Evolutionary conservation across 1,140 invertebrate genomes (phyloP), one percentile per base, ranked within the genome.

Genomic region (Octopus sinensis): DNA sequence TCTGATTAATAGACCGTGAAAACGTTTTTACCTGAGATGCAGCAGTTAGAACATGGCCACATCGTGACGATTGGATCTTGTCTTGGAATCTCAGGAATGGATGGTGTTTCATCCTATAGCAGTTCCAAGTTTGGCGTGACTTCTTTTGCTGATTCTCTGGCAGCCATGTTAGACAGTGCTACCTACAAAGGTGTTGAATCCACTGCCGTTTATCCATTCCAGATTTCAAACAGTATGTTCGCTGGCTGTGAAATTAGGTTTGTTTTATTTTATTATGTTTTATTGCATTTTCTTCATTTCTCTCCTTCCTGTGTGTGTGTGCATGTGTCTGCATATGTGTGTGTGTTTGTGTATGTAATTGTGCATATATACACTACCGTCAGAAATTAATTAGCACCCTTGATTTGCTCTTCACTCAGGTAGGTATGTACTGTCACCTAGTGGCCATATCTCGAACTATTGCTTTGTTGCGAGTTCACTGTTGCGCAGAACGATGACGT

Each of bases 31-130:
- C 96, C 96, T 0, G 93, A 95, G 78, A 96, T 99, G 92, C 92
- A 95, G 82, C 83, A 89, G 17, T 92, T 92, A n/a, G 95, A 96
- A 87, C 93, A 93, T 80, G 98, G 98, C 0, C 98, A 99, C 86
- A 95, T 99, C 81, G 96, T 99, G 0, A 97, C 96, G 1, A 94
- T 99, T 79, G 84, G 83, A 76, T 88, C 87, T 9, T 78, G 87
- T 78, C 83, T 88, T 10, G 87, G 87, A 17, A 77, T 86, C 5
- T 83, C 85, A 54, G 84, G 83, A 6, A 76, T 88, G 76, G 84
- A 77, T 10, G 85, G 86, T 7, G 86, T 84, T n/a, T 80, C 81
- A 7, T 85, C 86, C 78, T 88, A 88, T 68, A 83, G 81, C 75
- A 84, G 83, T 73, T 88, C 87, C 13, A 88, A 88, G 80, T 86